These are phyloP conservation scores for Merluccius polli DNA, from an alignment of 2,797 vertebrate species.

Conservation along the genomic window DNA sequence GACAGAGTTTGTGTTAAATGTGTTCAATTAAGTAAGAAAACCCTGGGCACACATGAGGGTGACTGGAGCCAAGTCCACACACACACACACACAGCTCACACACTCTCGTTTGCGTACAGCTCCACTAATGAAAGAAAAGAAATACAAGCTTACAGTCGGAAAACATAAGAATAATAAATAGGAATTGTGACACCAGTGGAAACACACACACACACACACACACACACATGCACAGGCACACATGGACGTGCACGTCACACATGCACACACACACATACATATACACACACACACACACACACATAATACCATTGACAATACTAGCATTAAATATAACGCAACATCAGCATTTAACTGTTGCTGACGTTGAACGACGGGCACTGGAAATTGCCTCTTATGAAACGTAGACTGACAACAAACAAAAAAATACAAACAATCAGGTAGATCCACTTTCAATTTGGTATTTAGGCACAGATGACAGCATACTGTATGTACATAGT, in stretches of 20 bases:
- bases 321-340: not conserved
- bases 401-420: not conserved
- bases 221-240: not conserved
- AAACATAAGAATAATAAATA: not conserved
- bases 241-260: not conserved
- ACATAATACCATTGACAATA: not conserved
- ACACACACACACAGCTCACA: not conserved
- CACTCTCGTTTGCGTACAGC: no score
- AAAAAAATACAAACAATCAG: not conserved
- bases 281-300: constrained; percentile 5
- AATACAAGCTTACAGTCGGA: not conserved
- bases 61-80: not conserved
- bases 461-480: not conserved
- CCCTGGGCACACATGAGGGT: not conserved
- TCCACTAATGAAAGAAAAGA: not conserved
- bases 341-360: not conserved
- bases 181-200: not conserved
- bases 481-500: no score
- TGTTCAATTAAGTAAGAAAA: constrained; percentile 3
- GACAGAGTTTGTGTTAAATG: constrained; percentile 6
- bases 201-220: constrained; percentile 1
- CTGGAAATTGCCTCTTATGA: not conserved
- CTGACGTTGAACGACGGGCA: no score
- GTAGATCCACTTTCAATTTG: not conserved
- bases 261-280: constrained; percentile 5